Evolutionary conservation across 1,140 invertebrate species (phyloP).

Genomic region (Diorhabda carinulata): DNA sequence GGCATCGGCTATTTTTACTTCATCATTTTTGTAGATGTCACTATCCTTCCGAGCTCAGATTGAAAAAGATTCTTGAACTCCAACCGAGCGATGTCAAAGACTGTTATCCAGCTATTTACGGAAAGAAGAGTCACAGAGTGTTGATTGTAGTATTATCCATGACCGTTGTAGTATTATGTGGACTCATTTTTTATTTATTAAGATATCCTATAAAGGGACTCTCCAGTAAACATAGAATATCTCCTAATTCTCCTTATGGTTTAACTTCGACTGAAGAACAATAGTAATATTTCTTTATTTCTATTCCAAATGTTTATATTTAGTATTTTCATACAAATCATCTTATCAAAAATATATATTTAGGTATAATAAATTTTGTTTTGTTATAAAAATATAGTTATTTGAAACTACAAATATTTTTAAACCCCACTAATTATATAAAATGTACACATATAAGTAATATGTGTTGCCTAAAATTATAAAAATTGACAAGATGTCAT

Average conservation of each 20-base stretch:
- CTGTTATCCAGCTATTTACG: constrained; percentile 37
- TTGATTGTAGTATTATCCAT: constrained; percentile 33
- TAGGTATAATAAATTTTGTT: too few species aligned
- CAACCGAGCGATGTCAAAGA: constrained; percentile 28
- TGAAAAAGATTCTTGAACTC: constrained; percentile 31
- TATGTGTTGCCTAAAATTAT: too few species aligned
- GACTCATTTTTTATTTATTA: constrained; percentile 40
- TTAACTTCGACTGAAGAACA: constrained; percentile 13
- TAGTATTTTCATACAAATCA: too few species aligned
- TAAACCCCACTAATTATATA: too few species aligned
- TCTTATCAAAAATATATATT: too few species aligned
- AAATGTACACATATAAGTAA: too few species aligned
- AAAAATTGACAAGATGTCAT: too few species aligned
- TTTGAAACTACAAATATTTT: too few species aligned
- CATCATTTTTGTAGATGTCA: background rate
- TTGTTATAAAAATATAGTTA: too few species aligned
- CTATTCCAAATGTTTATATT: too few species aligned
- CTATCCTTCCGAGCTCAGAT: constrained; percentile 8
- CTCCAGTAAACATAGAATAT: constrained; percentile 20
- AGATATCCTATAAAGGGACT: constrained; percentile 30
- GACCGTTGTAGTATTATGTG: constrained; percentile 30
- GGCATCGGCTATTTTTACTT: background rate
- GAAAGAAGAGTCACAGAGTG: constrained; percentile 33
- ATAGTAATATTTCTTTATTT: background rate
- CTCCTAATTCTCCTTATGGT: constrained; percentile 40